Evolutionary conservation across 2,113 vertebrate genomes (phyloP).

Genomic region (Vireo altiloquus): DNA sequence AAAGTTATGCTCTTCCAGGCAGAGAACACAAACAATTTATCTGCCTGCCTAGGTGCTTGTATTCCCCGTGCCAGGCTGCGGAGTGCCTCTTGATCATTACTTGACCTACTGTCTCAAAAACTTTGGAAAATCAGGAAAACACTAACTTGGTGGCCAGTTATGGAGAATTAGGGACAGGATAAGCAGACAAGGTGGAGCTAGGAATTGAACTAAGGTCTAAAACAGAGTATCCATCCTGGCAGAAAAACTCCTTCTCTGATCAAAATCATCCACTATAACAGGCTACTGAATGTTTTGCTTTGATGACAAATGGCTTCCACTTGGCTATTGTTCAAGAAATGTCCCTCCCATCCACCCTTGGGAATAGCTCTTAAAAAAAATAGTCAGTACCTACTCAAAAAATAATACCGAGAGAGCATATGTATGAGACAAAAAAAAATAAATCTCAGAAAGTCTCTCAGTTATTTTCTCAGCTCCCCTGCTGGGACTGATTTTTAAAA

Average conservation of each 20-base stretch:
- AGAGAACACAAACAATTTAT: conserved; percentile 31
- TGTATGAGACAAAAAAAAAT: background rate
- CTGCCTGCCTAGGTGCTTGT: background rate
- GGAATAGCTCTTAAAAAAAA: background rate
- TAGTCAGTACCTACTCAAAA: background rate
- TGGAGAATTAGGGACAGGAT: background rate
- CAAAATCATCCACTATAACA: background rate
- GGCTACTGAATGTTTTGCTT: background rate
- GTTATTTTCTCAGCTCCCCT: background rate
- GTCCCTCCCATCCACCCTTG: background rate
- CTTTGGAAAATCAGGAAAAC: background rate
- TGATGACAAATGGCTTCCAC: background rate
- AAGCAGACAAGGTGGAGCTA: background rate
- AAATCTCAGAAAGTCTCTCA: background rate
- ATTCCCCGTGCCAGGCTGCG: background rate
- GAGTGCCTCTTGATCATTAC: background rate
- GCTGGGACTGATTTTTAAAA: background rate
- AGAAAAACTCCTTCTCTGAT: background rate
- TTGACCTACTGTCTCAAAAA: background rate
- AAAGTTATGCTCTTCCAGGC: conserved; percentile 38
- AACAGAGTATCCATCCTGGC: background rate
- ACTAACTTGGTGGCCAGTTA: background rate
- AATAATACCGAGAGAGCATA: background rate
- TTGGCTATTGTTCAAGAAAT: background rate
- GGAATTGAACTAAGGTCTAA: background rate